These are phyloP conservation scores for Ictalurus punctatus DNA, from an alignment of 2,113 vertebrate species.

Conservation along the genomic window DNA sequence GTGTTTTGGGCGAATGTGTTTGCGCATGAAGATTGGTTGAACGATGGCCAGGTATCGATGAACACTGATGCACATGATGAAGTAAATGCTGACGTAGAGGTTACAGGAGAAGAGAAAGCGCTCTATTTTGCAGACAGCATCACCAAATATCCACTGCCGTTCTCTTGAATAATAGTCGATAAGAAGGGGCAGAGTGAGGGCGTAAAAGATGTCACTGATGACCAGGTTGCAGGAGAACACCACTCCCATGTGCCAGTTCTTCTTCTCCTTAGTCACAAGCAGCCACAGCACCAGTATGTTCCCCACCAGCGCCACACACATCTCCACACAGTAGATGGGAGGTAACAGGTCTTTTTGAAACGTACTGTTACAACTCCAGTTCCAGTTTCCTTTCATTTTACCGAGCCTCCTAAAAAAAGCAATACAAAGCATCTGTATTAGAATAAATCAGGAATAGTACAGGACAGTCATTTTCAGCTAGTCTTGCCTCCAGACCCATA, in stretches of 20 bases:
- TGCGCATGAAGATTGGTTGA: no score
- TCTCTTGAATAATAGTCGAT: conserved; percentile 66
- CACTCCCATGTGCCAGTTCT: conserved; percentile 73
- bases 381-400: conserved; percentile 39
- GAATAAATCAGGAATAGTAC: background rate
- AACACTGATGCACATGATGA: no score
- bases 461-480: background rate
- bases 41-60: no score
- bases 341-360: conserved; percentile 62
- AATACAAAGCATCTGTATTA: no score
- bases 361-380: background rate
- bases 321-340: conserved; percentile 65
- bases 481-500: background rate
- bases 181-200: conserved; percentile 75
- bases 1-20: no score
- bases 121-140: no score
- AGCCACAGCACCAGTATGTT: conserved; percentile 72
- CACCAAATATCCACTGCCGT: conserved; percentile 48
- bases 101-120: no score
- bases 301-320: conserved; percentile 65
- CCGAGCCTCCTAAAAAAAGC: background rate
- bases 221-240: conserved; percentile 79
- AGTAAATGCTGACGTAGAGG: no score
- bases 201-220: conserved; percentile 76
- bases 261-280: conserved; percentile 61